phyloP scores from a whole-genome alignment of 2,113 vertebrate species.

The Lepidothrix coronata region DNA sequence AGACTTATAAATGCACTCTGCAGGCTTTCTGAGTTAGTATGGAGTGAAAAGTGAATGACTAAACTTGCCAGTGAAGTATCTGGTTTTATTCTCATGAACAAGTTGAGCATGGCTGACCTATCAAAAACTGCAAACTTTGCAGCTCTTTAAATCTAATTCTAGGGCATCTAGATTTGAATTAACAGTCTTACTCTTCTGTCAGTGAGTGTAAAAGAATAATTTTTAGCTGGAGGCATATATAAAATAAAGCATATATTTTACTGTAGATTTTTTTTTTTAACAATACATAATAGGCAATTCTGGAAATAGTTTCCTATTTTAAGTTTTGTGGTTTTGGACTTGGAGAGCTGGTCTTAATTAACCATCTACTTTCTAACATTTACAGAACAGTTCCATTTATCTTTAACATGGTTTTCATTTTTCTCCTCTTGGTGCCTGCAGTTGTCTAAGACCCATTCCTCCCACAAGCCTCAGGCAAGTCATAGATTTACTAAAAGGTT shows the following conservation, averaged over 20 bases:
- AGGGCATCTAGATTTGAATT: conserved; percentile 62
- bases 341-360: conserved; percentile 81
- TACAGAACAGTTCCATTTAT: conserved; percentile 79
- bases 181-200: conserved; percentile 59
- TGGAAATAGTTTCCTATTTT: conserved; percentile 83
- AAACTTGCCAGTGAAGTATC: conserved; percentile 20
- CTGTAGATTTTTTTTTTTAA: conserved; percentile 69
- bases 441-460: conserved; percentile 71
- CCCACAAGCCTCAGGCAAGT: conserved; percentile 74
- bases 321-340: conserved; percentile 79
- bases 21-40: not conserved
- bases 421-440: conserved; percentile 73
- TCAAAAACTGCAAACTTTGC: conserved; percentile 62
- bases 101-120: conserved; percentile 10
- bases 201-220: conserved; percentile 63
- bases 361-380: conserved; percentile 79
- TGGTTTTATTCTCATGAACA: conserved; percentile 35
- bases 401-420: conserved; percentile 83
- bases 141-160: conserved; percentile 70
- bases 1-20: not conserved
- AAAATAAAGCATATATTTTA: conserved; percentile 77
- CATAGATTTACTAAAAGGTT: conserved; percentile 56
- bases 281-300: conserved; percentile 80
- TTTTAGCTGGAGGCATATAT: conserved; percentile 73
- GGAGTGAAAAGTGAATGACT: not conserved